Conservation (phyloP, 2,797 vertebrate species). For the Garrulus glandarius region DNA sequence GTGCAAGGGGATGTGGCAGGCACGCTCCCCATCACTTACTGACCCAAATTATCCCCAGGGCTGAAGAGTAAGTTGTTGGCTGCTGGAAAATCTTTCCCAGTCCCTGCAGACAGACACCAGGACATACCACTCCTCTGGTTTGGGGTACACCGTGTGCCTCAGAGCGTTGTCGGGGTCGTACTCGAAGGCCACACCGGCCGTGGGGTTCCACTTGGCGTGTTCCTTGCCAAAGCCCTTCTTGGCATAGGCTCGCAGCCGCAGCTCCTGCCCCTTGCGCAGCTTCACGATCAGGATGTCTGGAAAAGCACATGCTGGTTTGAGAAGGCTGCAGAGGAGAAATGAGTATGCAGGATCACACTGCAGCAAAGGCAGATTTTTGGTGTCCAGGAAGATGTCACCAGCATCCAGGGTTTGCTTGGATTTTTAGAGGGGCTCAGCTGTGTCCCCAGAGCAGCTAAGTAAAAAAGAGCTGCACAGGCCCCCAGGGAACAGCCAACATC, state of each 20-base stretch:
- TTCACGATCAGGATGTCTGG: conserved; percentile 96
- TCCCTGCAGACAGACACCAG: neutral
- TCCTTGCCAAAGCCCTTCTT: conserved; percentile 99
- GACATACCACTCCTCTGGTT: conserved; percentile 93
- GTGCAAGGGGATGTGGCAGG: rapidly evolving
- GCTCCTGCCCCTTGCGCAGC: conserved; percentile 94
- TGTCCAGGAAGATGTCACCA: neutral
- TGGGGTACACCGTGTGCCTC: conserved; percentile 93
- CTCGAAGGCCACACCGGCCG: conserved; percentile 94
- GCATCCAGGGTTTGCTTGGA: neutral
- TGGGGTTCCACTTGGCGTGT: conserved; percentile 99
- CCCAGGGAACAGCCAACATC: neutral
- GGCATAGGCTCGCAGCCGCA: conserved; percentile 91
- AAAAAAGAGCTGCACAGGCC: neutral
- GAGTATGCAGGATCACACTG: rapidly evolving
- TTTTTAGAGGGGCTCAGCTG: neutral
- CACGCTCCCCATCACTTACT: rapidly evolving
- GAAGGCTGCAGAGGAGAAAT: neutral
- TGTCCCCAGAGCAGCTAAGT: neutral
- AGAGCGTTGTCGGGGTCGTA: conserved; percentile 96
- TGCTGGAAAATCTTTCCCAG: neutral
- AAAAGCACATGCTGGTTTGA: rapidly evolving
- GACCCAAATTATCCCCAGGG: neutral
- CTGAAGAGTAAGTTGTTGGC: rapidly evolving
- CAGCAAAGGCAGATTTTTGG: neutral